Base-by-base conservation (phyloP, 2,888 invertebrate genomes). In the Pogonocherus hispidulus region DNA sequence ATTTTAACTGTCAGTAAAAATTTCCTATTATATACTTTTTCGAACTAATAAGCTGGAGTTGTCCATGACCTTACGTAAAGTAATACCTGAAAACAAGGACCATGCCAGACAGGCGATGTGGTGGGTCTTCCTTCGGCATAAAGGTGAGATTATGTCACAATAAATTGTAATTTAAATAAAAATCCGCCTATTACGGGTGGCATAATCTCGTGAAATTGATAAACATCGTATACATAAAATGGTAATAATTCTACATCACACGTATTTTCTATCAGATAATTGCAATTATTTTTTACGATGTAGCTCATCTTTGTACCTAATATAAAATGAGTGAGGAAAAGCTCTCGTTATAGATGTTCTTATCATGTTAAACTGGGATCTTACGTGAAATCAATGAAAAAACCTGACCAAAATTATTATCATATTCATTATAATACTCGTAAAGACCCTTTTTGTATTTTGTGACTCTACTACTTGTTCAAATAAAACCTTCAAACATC, bases 11-110 rank as follows among this genome's bases (percentile, higher is more conserved):
- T 60, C 56, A 54, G 65, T 57, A 71, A 71, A 56, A 69, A 64
- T 69, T 64, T 65, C 71, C 65, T 67, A 69, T 71, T 67, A 71
- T 68, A 68, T 64, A 62, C 55, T 20, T 52, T 22, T 23, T 49
- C 56, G 23, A 56, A 54, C 52, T 59, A 20, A 52, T 44, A 55
- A 71, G 65, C 63, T 71, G 66, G 66, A 64, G 70, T 74, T 68
- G 78, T 75, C 79, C 81, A 78, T 82, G 81, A 82, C 81, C 81
- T 80, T 76, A 70, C 75, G 71, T 79, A 80, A 79, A 71, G 74
- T 76, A 76, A 79, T 80, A 79, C 73, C 69, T 74, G 74, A 77
- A 76, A 76, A 76, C 75, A 70, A 76, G 75, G 75, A 63, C 67
- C 70, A 5, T 2, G 14, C 41, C 56, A 66, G 77, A 73, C 67